Percentiles rank a stretch among this genome's conserved stretches.
Evolutionary conservation across 2,797 vertebrate species (phyloP).

Genomic region (Chelon labrosus): DNA sequence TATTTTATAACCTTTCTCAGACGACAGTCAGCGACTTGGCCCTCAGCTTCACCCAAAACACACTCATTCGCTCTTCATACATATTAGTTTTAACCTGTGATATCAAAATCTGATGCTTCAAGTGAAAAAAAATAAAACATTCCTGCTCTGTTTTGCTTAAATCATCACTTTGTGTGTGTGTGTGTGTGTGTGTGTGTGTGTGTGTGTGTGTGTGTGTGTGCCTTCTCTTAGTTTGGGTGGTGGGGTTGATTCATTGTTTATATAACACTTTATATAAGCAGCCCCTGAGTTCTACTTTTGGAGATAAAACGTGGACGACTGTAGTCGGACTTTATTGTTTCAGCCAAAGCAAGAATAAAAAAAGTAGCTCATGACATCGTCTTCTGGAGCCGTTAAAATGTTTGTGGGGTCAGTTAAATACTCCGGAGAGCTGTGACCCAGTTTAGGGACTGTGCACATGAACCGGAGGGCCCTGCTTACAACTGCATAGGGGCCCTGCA

Average conservation of each 20-base stretch:
- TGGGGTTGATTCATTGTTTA: conserved; percentile 64
- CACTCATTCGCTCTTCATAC: neutral
- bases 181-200: neutral
- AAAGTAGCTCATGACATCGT: neutral
- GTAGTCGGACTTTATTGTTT: neutral
- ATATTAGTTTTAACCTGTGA: neutral
- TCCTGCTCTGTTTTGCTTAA: neutral
- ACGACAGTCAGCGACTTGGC: neutral
- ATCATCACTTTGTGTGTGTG: neutral
- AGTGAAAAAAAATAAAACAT: neutral
- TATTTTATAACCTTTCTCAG: conserved; percentile 83
- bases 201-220: neutral
- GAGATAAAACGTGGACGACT: conserved; percentile 8
- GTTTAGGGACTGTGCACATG: conserved; percentile 1
- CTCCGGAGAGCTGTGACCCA: conserved; percentile 40
- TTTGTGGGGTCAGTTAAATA: neutral
- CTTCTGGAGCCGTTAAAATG: neutral
- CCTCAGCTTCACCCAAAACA: neutral
- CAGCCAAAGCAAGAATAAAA: neutral
- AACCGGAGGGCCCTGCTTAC: neutral
- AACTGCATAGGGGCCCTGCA: neutral
- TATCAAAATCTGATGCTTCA: neutral
- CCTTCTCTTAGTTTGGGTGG: too few relatives aligned
- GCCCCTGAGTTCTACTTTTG: conserved; percentile 16
- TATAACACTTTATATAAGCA: conserved; percentile 83